A percentile compares a stretch with the other conserved stretches of the same genome.
phyloP scores from a whole-genome alignment of 2,888 invertebrate species.

The Hypomecis punctinalis region DNA sequence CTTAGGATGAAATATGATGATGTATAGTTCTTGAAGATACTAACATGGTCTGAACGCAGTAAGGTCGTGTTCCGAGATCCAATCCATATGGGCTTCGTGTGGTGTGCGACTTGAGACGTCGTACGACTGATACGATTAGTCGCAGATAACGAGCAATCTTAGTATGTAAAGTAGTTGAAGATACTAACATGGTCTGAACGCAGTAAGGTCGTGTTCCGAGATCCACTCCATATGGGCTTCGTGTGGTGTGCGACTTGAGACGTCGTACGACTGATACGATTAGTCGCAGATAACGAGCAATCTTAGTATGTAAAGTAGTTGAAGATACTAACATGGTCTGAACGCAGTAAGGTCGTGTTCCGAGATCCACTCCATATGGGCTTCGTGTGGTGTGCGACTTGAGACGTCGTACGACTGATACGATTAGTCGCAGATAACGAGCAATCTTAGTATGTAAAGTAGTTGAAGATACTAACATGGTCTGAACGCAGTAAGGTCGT shows the following conservation, averaged over 20 bases:
- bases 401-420: slow-evolving; percentile 48
- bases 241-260: slow-evolving; percentile 49
- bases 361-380: slow-evolving; percentile 66
- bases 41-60: slow-evolving; percentile 67
- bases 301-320: too few relatives aligned
- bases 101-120: slow-evolving; percentile 54
- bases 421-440: slow-evolving; percentile 44
- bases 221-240: slow-evolving; percentile 65
- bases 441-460: too few relatives aligned
- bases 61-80: slow-evolving; percentile 63
- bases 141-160: too few relatives aligned
- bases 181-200: slow-evolving; percentile 64
- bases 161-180: too few relatives aligned
- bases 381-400: slow-evolving; percentile 47
- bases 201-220: slow-evolving; percentile 62
- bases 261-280: slow-evolving; percentile 49
- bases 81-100: slow-evolving; percentile 62
- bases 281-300: slow-evolving; percentile 32
- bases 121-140: slow-evolving; percentile 48
- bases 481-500: slow-evolving; percentile 60
- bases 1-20: background rate
- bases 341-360: slow-evolving; percentile 65
- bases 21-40: slow-evolving; percentile 11
- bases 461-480: slow-evolving; percentile 56
- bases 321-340: slow-evolving; percentile 58